These are phyloP conservation scores for Drosophila helvetica DNA, from an alignment of 2,888 invertebrate species.

Conservation along the genomic window DNA sequence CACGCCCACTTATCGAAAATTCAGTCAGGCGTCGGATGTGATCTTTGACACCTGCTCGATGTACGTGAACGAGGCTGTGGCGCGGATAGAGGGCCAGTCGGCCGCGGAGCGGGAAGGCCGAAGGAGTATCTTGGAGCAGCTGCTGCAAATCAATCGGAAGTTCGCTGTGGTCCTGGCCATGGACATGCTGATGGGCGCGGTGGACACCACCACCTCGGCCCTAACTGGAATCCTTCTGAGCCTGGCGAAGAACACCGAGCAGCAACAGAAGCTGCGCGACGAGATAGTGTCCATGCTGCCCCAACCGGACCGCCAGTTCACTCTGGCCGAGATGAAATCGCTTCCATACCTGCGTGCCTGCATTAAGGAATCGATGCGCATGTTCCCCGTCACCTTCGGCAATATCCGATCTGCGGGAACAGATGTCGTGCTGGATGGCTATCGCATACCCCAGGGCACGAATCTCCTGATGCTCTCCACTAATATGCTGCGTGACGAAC, in stretches of 20 bases:
- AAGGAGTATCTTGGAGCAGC: constrained; percentile 86
- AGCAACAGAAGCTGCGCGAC: constrained; percentile 87
- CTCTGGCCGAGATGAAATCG: constrained; percentile 83
- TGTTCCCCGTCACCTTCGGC: constrained; percentile 86
- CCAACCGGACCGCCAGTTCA: constrained; percentile 81
- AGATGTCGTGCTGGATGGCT: constrained; percentile 87
- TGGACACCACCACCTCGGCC: constrained; percentile 86
- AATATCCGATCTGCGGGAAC: constrained; percentile 85
- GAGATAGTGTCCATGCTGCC: constrained; percentile 85
- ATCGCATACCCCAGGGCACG: constrained; percentile 86
- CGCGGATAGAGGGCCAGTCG: constrained; percentile 69
- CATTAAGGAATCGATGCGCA: constrained; percentile 88
- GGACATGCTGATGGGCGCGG: constrained; percentile 88
- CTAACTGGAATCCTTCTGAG: constrained; percentile 72
- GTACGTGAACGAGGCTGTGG: constrained; percentile 78
- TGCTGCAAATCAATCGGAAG: constrained; percentile 86
- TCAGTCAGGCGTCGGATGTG: constrained; percentile 45
- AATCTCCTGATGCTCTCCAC: constrained; percentile 89
- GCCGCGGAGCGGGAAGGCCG: constrained; percentile 71
- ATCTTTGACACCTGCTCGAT: constrained; percentile 56
- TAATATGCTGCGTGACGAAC: constrained; percentile 86
- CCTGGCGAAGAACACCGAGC: constrained; percentile 86
- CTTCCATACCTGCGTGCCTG: constrained; percentile 88
- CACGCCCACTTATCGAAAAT: constrained; percentile 61
- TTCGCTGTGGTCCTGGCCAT: constrained; percentile 88